Percentiles rank a stretch among this genome's conserved stretches.
These are phyloP conservation scores for Aphrophora alni DNA, from an alignment of 2,888 invertebrate genomes.

Conservation along the genomic window DNA sequence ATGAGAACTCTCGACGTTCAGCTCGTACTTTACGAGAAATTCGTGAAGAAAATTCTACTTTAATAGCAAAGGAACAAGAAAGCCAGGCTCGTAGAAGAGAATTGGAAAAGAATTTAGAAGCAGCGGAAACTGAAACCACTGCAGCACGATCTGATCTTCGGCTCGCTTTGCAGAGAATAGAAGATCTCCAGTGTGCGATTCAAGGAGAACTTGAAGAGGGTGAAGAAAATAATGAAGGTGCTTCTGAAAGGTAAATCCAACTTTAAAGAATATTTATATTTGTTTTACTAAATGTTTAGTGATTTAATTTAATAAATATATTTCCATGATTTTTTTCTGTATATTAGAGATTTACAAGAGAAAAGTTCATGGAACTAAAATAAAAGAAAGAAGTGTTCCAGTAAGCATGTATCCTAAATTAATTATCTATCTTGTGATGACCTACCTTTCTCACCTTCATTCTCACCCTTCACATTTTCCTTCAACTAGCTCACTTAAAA, in stretches of 20 bases:
- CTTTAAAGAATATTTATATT: no score
- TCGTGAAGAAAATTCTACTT: slow-evolving; percentile 77
- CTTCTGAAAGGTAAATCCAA: slow-evolving; percentile 55
- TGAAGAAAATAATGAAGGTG: slow-evolving; percentile 61
- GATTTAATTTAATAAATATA: no score
- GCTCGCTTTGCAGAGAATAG: slow-evolving; percentile 86
- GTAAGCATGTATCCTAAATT: no score
- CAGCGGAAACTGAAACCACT: slow-evolving; percentile 73
- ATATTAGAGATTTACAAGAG: no score
- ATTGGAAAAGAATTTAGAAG: slow-evolving; percentile 75
- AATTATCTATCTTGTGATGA: no score
- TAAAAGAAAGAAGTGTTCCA: no score
- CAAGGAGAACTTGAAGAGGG: slow-evolving; percentile 79
- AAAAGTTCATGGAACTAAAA: no score
- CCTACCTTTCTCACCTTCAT: no score
- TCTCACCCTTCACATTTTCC: no score
- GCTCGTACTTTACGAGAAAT: slow-evolving; percentile 74
- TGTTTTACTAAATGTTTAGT: no score
- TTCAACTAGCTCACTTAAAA: no score
- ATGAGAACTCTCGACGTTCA: slow-evolving; percentile 78
- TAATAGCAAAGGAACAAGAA: slow-evolving; percentile 77
- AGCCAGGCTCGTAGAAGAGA: slow-evolving; percentile 74
- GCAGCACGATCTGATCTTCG: slow-evolving; percentile 81
- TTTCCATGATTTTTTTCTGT: no score
- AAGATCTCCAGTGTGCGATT: slow-evolving; percentile 91